Percentiles rank a stretch among this genome's conserved stretches.
phyloP scores from a whole-genome alignment of 1,140 invertebrate genomes.

The Lycorma delicatula region DNA sequence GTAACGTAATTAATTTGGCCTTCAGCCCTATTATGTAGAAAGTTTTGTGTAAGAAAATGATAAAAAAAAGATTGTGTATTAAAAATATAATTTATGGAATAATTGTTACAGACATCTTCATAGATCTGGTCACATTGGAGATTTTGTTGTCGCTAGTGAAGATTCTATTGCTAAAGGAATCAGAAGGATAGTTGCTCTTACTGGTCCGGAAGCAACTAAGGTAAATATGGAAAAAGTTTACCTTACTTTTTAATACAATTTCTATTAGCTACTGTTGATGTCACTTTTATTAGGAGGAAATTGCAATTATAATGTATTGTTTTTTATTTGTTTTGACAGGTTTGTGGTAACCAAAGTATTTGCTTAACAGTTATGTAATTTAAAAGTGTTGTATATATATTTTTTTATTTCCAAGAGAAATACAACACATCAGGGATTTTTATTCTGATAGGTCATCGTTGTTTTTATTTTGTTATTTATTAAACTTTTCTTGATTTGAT shows the following conservation, averaged over 20 bases:
- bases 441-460: no score
- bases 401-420: no score
- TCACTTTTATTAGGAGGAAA: neutral
- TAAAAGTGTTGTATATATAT: no score
- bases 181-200: slow-evolving; percentile 91
- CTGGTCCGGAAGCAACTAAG: slow-evolving; percentile 85
- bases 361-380: no score
- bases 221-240: no score
- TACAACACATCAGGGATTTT: no score
- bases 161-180: slow-evolving; percentile 99
- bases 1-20: neutral
- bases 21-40: neutral
- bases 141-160: slow-evolving; percentile 93
- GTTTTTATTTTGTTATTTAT: no score
- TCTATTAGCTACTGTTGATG: neutral
- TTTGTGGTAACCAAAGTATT: neutral
- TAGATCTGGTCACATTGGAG: slow-evolving; percentile 81
- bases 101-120: slow-evolving; percentile 62
- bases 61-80: neutral
- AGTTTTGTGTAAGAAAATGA: neutral
- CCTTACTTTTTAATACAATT: no score
- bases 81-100: neutral
- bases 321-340: neutral
- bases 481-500: no score
- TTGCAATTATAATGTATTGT: slow-evolving; percentile 1